phyloP scores from a whole-genome alignment of 2,888 invertebrate species.

The Leuctra nigra region DNA sequence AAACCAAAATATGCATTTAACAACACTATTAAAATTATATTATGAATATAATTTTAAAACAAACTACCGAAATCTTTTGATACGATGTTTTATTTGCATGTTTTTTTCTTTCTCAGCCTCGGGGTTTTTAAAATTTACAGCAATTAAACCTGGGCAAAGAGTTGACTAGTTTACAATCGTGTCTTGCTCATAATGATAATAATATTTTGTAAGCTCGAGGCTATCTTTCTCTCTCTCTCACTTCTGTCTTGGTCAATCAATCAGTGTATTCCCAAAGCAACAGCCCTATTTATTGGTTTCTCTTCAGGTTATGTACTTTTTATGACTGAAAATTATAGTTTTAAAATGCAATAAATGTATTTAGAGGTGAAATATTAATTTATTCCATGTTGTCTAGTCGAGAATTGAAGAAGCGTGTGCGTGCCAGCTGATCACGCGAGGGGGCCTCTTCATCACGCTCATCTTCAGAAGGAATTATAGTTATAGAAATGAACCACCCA shows the following conservation, averaged over 20 bases:
- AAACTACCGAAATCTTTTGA: too few species aligned
- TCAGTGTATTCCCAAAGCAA: not conserved
- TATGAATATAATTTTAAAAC: too few species aligned
- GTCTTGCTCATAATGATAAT: not conserved
- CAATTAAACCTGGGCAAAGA: too few species aligned
- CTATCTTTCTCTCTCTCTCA: too few species aligned
- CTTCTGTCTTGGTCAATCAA: not conserved
- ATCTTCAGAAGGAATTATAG: too few species aligned
- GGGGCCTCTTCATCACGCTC: too few species aligned
- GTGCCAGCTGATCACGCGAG: not conserved
- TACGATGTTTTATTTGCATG: too few species aligned
- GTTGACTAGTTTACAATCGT: conserved; percentile 2
- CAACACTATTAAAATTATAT: too few species aligned
- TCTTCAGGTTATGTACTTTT: conserved; percentile 10
- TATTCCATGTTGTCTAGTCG: not conserved
- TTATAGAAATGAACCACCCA: too few species aligned
- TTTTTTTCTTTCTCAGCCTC: too few species aligned
- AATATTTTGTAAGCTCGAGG: not conserved
- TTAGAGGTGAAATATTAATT: conserved; percentile 3
- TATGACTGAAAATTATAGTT: conserved; percentile 9
- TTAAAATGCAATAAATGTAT: not conserved
- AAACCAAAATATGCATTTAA: too few species aligned
- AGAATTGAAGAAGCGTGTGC: not conserved
- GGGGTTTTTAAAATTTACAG: too few species aligned
- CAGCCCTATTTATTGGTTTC: not conserved